phyloP scores from a whole-genome alignment of 2,113 vertebrate genomes.

The Callopanchax toddi region DNA sequence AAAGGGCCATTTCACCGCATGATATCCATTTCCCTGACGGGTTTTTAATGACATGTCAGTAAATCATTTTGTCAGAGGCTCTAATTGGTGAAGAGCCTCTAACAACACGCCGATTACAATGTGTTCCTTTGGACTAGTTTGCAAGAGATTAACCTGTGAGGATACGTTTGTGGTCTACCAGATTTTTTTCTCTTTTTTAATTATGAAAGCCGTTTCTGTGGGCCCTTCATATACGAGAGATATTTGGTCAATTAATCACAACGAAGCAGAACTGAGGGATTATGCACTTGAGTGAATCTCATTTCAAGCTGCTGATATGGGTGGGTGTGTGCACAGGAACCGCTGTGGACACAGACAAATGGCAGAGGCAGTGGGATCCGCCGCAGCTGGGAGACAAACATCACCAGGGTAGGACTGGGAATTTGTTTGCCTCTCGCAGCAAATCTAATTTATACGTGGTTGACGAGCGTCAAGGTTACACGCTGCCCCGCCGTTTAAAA shows the following conservation, averaged over 20 bases:
- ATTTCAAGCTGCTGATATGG: constrained; percentile 75
- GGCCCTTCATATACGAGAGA: constrained; percentile 52
- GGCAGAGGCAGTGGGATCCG: constrained; percentile 47
- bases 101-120: constrained; percentile 44
- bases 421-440: constrained; percentile 45
- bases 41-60: constrained; percentile 60
- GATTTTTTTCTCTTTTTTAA: constrained; percentile 19
- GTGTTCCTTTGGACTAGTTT: constrained; percentile 21
- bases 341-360: constrained; percentile 66
- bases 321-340: constrained; percentile 39
- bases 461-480: constrained; percentile 61
- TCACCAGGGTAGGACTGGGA: constrained; percentile 34
- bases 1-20: constrained; percentile 53
- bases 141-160: constrained; percentile 15
- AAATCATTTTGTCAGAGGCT: constrained; percentile 57
- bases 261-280: constrained; percentile 74
- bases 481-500: constrained; percentile 41
- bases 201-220: constrained; percentile 33
- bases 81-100: constrained; percentile 52
- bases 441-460: constrained; percentile 50
- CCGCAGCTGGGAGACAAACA: constrained; percentile 49
- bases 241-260: constrained; percentile 78
- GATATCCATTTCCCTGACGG: constrained; percentile 64
- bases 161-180: constrained; percentile 7
- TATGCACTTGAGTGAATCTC: constrained; percentile 75